Evolutionary conservation across 1,140 invertebrate genomes (phyloP).

Genomic region (Melipona quadrifasciata): DNA sequence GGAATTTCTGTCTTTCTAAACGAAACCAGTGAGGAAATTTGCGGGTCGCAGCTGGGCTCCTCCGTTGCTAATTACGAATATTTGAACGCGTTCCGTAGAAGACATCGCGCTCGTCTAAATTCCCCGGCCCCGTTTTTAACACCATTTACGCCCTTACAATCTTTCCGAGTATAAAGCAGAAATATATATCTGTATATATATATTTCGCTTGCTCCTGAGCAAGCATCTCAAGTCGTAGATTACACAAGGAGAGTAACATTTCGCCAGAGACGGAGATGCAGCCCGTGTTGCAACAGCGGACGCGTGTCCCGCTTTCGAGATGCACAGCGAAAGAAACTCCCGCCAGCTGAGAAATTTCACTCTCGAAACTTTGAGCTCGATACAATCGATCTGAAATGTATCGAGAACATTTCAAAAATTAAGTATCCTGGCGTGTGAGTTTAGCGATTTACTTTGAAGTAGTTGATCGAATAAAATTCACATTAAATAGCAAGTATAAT

Average conservation of each 20-base stretch:
- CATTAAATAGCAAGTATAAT: too few relatives aligned
- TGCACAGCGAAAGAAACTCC: background rate
- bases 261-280: background rate
- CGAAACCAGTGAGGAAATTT: background rate
- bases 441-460: too few relatives aligned
- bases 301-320: background rate
- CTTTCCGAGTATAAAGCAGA: background rate
- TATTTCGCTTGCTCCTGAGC: background rate
- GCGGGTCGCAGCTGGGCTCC: background rate
- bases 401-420: too few relatives aligned
- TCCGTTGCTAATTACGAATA: background rate
- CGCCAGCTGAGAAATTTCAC: too few relatives aligned
- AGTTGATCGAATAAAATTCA: too few relatives aligned
- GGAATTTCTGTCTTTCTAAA: too few relatives aligned
- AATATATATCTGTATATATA: background rate
- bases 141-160: background rate
- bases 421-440: too few relatives aligned
- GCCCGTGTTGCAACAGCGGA: background rate
- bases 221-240: background rate
- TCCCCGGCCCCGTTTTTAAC: background rate
- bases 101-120: background rate
- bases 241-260: background rate
- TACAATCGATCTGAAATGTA: too few relatives aligned
- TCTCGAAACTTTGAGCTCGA: too few relatives aligned
- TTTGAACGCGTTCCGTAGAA: background rate